These are phyloP conservation scores for Acanthosoma haemorrhoidale DNA, from an alignment of 2,888 invertebrate species.

Conservation along the genomic window DNA sequence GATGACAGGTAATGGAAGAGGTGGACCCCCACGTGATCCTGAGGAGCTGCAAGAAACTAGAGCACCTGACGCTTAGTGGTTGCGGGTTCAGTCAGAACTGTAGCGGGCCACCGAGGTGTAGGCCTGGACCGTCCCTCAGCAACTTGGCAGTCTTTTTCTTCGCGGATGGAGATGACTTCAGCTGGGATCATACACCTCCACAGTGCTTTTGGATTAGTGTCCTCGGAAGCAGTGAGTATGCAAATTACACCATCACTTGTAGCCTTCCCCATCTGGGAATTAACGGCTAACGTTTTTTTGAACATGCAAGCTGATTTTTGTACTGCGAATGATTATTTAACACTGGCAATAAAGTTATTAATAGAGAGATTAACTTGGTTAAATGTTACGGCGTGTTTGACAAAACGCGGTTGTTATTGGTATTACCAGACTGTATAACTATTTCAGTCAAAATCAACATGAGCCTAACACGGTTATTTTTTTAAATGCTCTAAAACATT, in stretches of 20 bases:
- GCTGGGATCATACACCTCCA: slow-evolving; percentile 44
- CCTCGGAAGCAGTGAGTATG: slow-evolving; percentile 37
- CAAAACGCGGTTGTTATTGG: no score
- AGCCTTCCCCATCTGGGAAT: no score
- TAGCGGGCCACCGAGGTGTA: slow-evolving; percentile 32
- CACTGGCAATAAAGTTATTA: no score
- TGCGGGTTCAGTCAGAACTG: slow-evolving; percentile 42
- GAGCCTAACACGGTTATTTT: no score
- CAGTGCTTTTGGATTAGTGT: slow-evolving; percentile 44
- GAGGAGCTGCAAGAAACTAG: slow-evolving; percentile 41
- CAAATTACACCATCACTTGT: neutral
- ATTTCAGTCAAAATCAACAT: no score
- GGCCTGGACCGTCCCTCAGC: slow-evolving; percentile 30
- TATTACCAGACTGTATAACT: no score
- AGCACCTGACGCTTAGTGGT: slow-evolving; percentile 43
- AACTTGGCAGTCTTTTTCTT: slow-evolving; percentile 42
- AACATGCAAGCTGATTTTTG: no score
- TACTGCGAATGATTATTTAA: no score
- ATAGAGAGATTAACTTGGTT: no score
- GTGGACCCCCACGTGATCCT: slow-evolving; percentile 43
- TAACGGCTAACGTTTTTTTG: no score
- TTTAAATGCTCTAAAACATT: no score
- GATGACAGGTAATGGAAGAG: slow-evolving; percentile 44
- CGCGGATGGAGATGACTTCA: slow-evolving; percentile 45
- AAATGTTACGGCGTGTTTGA: no score